Evolutionary conservation across 2,113 vertebrate genomes (phyloP).

Genomic region (human (Homo sapiens)): GRCh38 chr2:198039501-198040000

Average conservation of each 20-base stretch:
- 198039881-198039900: not conserved
- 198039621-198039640: not conserved
- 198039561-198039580: not conserved
- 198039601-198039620: not conserved
- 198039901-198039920: not conserved
- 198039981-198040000: not conserved
- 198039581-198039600: not conserved
- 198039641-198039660: not conserved
- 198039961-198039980: not conserved
- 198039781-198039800: not conserved
- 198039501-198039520: not conserved
- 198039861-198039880: not conserved
- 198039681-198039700: not conserved
- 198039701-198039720: not conserved
- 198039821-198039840: not conserved
- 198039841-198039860: not conserved
- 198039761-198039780: not conserved
- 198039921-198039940: not conserved
- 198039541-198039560: not conserved
- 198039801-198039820: not conserved
- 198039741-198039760: not conserved
- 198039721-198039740: not conserved
- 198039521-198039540: not conserved
- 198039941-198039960: not conserved
- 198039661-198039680: not conserved